Evolutionary conservation across 1,140 invertebrate genomes (phyloP).

Genomic region (Venturia canescens): DNA sequence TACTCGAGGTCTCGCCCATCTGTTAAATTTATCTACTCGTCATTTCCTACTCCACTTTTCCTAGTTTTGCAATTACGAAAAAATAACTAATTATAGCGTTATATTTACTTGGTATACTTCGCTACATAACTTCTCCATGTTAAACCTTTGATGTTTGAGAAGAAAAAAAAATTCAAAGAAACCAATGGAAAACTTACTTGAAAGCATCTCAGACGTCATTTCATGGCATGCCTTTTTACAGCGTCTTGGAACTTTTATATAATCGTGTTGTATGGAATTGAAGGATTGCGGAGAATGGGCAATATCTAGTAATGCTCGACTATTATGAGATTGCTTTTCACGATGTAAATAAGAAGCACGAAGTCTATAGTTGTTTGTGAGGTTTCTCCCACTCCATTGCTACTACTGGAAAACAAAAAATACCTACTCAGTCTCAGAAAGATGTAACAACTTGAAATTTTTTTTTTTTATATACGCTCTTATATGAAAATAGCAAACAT

Average conservation of each 20-base stretch:
- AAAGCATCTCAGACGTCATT: background rate
- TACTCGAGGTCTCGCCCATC: background rate
- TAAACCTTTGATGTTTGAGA: background rate
- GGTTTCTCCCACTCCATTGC: too few species aligned
- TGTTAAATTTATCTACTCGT: conserved; percentile 41
- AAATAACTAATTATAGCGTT: conserved; percentile 6
- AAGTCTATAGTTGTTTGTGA: too few species aligned
- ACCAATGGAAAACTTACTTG: background rate
- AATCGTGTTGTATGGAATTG: background rate
- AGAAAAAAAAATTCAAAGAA: conserved; percentile 24
- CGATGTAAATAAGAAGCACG: too few species aligned
- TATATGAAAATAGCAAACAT: too few species aligned
- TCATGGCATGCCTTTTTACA: background rate
- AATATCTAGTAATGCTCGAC: too few species aligned
- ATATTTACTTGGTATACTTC: background rate
- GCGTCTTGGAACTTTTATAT: background rate
- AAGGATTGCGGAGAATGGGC: too few species aligned
- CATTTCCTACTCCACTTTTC: background rate
- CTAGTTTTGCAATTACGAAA: conserved; percentile 2
- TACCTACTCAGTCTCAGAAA: too few species aligned
- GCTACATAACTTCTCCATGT: background rate
- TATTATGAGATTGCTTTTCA: too few species aligned
- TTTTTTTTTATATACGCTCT: too few species aligned
- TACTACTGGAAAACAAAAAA: too few species aligned
- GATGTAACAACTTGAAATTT: too few species aligned